Evolutionary conservation across 2,888 invertebrate species (phyloP).

Genomic region (Clepsis dumicolana): DNA sequence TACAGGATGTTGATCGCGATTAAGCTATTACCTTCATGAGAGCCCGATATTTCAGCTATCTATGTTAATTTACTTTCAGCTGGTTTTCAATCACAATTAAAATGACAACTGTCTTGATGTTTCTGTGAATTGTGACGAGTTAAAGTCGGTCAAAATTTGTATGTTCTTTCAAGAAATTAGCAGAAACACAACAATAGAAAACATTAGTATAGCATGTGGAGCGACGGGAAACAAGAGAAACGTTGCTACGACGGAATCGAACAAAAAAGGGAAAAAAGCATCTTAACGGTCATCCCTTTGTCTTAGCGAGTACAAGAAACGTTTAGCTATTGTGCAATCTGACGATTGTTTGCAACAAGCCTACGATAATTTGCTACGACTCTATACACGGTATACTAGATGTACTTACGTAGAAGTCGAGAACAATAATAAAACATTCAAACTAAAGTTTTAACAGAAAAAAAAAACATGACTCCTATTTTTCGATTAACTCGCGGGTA

Average conservation of each 20-base stretch:
- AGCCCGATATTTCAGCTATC: too few species aligned
- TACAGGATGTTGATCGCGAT: too few species aligned
- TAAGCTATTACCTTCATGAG: too few species aligned
- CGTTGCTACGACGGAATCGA: conserved; percentile 61
- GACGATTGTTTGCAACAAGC: conserved; percentile 62
- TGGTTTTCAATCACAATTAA: conserved; percentile 17
- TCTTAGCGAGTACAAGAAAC: conserved; percentile 59
- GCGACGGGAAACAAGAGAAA: conserved; percentile 69
- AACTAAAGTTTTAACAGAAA: not conserved
- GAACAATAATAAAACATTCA: not conserved
- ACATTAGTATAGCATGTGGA: conserved; percentile 60
- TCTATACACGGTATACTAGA: conserved; percentile 14
- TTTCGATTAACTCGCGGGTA: too few species aligned
- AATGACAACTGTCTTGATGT: not conserved
- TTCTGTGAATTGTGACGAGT: conserved; percentile 18
- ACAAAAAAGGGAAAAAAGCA: conserved; percentile 63
- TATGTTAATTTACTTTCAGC: not conserved
- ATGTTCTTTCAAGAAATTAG: conserved; percentile 18
- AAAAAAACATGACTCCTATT: too few species aligned
- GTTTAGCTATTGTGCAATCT: conserved; percentile 58
- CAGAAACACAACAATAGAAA: conserved; percentile 54
- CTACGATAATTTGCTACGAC: conserved; percentile 43
- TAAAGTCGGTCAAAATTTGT: conserved; percentile 39
- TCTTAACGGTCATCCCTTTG: conserved; percentile 70
- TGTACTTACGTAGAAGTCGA: not conserved